Percentiles rank a stretch among this genome's conserved stretches.
phyloP scores from a whole-genome alignment of 2,113 vertebrate species.

The Catharus bicknelli region DNA sequence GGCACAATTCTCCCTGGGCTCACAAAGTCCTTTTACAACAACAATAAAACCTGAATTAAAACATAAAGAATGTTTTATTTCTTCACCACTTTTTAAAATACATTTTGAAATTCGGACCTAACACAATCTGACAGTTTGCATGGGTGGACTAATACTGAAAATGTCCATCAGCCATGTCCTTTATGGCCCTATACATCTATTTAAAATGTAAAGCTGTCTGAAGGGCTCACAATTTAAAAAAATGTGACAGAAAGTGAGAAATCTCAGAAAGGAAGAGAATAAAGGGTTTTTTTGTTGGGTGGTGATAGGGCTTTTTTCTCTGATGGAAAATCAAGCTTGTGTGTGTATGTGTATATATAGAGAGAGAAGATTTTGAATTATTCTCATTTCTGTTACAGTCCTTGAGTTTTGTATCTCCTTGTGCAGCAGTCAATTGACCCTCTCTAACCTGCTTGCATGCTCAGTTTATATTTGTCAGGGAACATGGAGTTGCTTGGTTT shows the following conservation, averaged over 20 bases:
- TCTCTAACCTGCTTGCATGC: not conserved
- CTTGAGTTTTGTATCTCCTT: not conserved
- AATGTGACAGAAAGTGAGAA: not conserved
- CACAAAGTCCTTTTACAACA: slow-evolving; percentile 56
- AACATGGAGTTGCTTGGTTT: not conserved
- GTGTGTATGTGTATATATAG: not conserved
- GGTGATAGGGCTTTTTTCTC: not conserved
- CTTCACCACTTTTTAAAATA: slow-evolving; percentile 30
- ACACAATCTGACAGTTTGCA: not conserved
- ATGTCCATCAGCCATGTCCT: not conserved
- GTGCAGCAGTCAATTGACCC: not conserved
- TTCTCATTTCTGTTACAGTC: not conserved
- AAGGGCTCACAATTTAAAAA: not conserved
- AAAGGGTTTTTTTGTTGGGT: not conserved
- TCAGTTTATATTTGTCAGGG: not conserved
- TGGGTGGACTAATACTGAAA: not conserved
- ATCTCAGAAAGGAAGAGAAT: not conserved
- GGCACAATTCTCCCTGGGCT: slow-evolving; percentile 36
- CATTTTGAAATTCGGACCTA: slow-evolving; percentile 31
- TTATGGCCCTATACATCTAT: not conserved
- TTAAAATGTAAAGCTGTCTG: not conserved
- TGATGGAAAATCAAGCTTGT: not conserved
- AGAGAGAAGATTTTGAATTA: not conserved
- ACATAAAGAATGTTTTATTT: slow-evolving; percentile 55
- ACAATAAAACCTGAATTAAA: slow-evolving; percentile 59